Conservation (phyloP, 2,888 invertebrate genomes). For the Poecilus cupreus region DNA sequence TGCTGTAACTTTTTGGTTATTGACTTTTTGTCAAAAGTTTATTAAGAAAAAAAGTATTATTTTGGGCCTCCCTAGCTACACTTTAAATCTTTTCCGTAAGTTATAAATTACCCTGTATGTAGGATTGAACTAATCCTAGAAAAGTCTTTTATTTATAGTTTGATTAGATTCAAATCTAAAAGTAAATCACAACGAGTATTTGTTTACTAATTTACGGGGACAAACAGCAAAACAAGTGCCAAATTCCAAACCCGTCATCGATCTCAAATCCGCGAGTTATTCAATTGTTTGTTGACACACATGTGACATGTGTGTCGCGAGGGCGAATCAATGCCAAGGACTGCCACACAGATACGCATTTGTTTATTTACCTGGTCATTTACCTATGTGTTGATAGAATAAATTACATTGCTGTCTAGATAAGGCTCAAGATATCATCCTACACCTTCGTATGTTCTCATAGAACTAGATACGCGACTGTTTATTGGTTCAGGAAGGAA, state of each 20-base stretch:
- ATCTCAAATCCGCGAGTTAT: background rate
- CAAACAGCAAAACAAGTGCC: background rate
- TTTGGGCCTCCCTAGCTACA: too few species aligned
- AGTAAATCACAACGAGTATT: background rate
- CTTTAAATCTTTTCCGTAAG: too few species aligned
- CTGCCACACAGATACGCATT: background rate
- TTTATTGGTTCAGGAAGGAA: background rate
- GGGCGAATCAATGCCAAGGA: conserved; percentile 3
- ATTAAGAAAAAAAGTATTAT: too few species aligned
- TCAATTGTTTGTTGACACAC: conserved; percentile 31
- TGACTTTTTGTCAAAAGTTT: too few species aligned
- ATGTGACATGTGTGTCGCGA: conserved; percentile 18
- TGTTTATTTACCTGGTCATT: background rate
- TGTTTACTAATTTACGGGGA: background rate
- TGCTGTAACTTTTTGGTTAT: too few species aligned
- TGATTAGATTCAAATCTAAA: background rate
- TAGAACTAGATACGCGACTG: background rate
- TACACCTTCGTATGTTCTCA: background rate
- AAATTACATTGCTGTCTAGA: background rate
- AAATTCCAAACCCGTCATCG: background rate
- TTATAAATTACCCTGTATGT: too few species aligned
- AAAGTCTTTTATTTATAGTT: too few species aligned
- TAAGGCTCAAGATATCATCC: background rate
- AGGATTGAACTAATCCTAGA: too few species aligned
- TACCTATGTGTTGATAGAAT: background rate